Conservation (phyloP, 1,140 invertebrate species). For the Rhagoletis zephyria region DNA sequence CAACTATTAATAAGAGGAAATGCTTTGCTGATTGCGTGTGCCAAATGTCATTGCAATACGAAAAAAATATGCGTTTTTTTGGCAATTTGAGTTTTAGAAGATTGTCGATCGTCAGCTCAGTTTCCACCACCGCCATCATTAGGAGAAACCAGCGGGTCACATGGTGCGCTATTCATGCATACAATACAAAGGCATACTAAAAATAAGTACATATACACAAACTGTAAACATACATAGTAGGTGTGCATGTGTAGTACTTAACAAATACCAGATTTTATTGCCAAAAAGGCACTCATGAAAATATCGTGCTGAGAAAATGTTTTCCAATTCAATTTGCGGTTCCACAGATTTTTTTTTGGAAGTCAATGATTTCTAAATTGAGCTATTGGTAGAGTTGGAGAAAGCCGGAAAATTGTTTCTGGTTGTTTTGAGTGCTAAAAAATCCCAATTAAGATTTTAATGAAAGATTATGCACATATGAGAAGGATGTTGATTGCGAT, state of each 20-base stretch:
- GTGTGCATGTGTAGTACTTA: too few relatives aligned
- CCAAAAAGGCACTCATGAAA: not conserved
- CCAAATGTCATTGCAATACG: slow-evolving; percentile 46
- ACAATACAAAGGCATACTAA: not conserved
- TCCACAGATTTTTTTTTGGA: not conserved
- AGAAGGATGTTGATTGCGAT: not conserved
- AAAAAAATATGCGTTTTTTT: slow-evolving; percentile 22
- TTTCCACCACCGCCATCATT: slow-evolving; percentile 23
- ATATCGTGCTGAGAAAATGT: not conserved
- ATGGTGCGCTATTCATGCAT: not conserved
- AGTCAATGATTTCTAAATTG: not conserved
- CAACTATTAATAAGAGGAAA: slow-evolving; percentile 9
- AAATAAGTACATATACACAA: not conserved
- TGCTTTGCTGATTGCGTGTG: slow-evolving; percentile 46
- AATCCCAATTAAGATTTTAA: slow-evolving; percentile 38
- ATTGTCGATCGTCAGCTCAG: not conserved
- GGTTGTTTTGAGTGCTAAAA: slow-evolving; percentile 31
- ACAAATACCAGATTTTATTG: not conserved
- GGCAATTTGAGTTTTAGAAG: not conserved
- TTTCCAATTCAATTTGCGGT: not conserved
- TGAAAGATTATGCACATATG: not conserved
- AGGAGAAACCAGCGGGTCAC: not conserved
- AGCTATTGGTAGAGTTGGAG: not conserved
- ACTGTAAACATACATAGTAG: not conserved
- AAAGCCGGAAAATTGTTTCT: not conserved